Percentiles rank a stretch among this genome's conserved stretches.
Evolutionary conservation across 2,888 invertebrate species (phyloP).

Genomic region (Sinhomidia bicolor): DNA sequence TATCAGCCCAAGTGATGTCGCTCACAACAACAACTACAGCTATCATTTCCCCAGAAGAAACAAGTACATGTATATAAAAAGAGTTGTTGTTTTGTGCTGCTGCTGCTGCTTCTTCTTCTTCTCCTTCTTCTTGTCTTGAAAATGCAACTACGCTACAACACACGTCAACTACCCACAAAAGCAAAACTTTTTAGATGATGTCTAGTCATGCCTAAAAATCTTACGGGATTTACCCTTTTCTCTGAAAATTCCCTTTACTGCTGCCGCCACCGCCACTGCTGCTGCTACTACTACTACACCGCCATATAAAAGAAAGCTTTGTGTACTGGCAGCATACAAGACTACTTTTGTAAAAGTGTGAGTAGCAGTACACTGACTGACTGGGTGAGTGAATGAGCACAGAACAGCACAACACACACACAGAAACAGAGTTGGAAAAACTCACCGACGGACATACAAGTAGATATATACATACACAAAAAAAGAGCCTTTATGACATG

Average conservation of each 20-base stretch:
- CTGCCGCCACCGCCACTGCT: too few relatives aligned
- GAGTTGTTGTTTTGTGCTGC: too few relatives aligned
- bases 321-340: background rate
- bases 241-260: background rate
- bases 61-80: too few relatives aligned
- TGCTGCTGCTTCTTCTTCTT: too few relatives aligned
- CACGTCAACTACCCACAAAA: slow-evolving; percentile 25
- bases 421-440: background rate
- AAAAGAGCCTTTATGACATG: slow-evolving; percentile 3
- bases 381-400: background rate
- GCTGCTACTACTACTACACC: too few relatives aligned
- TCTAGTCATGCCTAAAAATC: slow-evolving; percentile 22
- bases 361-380: too few relatives aligned
- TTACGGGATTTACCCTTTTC: background rate
- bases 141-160: slow-evolving; percentile 2
- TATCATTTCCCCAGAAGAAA: slow-evolving; percentile 8
- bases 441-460: background rate
- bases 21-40: background rate
- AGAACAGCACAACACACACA: background rate
- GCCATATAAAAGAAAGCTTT: background rate
- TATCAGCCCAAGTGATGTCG: background rate
- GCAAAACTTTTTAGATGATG: slow-evolving; percentile 20
- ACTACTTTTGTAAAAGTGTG: background rate
- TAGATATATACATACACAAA: background rate
- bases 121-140: background rate